Conservation (phyloP, 2,797 vertebrate species). For the Neosilurus mollespiculum region DNA sequence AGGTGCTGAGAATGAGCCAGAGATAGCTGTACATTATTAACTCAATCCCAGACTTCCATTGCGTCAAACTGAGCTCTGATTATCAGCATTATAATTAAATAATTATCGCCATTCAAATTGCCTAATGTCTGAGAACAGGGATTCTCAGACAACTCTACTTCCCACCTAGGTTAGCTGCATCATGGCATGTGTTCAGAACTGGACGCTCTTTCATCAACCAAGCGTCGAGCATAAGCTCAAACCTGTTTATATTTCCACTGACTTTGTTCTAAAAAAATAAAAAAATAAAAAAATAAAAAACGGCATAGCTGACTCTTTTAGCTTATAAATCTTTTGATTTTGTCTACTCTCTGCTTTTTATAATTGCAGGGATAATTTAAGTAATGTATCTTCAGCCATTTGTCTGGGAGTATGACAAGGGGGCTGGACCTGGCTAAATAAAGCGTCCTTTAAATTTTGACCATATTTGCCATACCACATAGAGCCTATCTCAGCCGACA, state of each 20-base stretch:
- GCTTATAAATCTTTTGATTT: not conserved
- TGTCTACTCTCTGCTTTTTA: not conserved
- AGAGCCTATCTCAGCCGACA: too few relatives aligned
- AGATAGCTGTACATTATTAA: not conserved
- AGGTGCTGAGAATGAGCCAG: not conserved
- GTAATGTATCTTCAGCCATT: not conserved
- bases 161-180: not conserved
- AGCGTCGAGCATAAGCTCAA: not conserved
- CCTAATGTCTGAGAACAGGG: not conserved
- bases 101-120: not conserved
- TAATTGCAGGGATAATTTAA: not conserved
- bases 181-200: not conserved
- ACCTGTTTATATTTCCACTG: not conserved
- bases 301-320: not conserved
- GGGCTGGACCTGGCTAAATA: not conserved
- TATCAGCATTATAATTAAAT: conserved; percentile 5
- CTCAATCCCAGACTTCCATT: not conserved
- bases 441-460: not conserved
- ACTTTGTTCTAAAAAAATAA: not conserved
- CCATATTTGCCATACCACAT: too few relatives aligned
- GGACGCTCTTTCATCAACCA: not conserved
- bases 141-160: not conserved
- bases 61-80: not conserved
- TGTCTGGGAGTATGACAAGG: not conserved
- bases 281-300: not conserved